A percentile compares a stretch with the other conserved stretches of the same genome.
These are phyloP conservation scores for Heliconius eleuchia DNA, from an alignment of 1,140 invertebrate genomes.

Conservation along the genomic window DNA sequence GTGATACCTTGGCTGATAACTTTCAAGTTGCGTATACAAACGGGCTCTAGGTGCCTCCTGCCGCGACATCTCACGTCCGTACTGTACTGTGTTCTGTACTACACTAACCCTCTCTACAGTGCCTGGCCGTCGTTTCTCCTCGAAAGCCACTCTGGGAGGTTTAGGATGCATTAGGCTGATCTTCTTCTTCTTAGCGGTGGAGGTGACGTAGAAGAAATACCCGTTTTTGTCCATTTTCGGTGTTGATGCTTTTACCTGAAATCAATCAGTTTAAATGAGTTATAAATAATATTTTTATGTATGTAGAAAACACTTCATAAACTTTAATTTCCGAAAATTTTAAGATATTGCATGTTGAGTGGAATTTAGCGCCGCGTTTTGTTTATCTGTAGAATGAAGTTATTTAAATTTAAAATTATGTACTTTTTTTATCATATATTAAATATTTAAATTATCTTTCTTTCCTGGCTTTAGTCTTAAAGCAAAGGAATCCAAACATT, in stretches of 20 bases:
- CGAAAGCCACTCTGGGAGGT: constrained; percentile 72
- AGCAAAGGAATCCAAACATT: too few species aligned
- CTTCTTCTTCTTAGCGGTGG: constrained; percentile 80
- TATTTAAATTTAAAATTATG: too few species aligned
- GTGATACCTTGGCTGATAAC: constrained; percentile 80
- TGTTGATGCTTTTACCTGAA: constrained; percentile 77
- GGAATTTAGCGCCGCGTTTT: too few species aligned
- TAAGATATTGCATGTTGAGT: too few species aligned
- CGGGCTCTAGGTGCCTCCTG: constrained; percentile 51
- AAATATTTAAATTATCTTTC: too few species aligned
- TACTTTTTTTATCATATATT: too few species aligned
- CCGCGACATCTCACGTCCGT: constrained; percentile 65
- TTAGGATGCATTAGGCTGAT: constrained; percentile 78
- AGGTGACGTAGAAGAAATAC: constrained; percentile 77
- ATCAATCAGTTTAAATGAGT: constrained; percentile 12
- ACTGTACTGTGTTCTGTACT: constrained; percentile 56
- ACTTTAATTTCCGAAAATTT: too few species aligned
- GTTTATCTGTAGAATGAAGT: too few species aligned
- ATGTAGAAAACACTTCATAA: too few species aligned
- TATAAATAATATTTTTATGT: too few species aligned
- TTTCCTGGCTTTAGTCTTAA: too few species aligned
- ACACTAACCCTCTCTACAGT: constrained; percentile 68
- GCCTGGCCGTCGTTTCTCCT: constrained; percentile 69
- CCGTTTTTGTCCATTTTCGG: constrained; percentile 79
- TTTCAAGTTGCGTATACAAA: constrained; percentile 74